Evolutionary conservation across 2,113 vertebrate genomes (phyloP).

Genomic region (Scopus umbretta): DNA sequence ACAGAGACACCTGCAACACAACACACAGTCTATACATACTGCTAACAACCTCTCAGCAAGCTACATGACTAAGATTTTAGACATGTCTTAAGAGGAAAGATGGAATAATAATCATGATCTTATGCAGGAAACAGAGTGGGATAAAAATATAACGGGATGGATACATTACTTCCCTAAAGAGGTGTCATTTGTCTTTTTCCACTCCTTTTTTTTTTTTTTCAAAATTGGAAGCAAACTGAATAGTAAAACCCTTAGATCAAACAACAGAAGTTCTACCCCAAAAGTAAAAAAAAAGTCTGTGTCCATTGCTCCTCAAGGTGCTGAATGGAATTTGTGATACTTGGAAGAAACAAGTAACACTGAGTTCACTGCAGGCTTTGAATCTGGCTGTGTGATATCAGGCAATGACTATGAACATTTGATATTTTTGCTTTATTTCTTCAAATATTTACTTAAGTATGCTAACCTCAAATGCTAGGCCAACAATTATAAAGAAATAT

Average conservation of each 20-base stretch:
- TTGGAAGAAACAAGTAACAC: not conserved
- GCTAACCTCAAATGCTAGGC: not conserved
- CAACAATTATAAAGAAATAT: not conserved
- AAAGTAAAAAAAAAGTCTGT: not conserved
- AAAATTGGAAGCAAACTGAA: not conserved
- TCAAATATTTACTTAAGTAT: not conserved
- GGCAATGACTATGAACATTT: not conserved
- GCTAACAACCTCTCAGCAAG: constrained; percentile 3
- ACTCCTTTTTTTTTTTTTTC: not conserved
- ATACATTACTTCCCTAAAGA: not conserved
- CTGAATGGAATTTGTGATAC: not conserved
- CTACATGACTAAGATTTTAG: not conserved
- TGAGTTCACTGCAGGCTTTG: not conserved
- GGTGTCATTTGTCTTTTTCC: not conserved
- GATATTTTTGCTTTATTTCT: not conserved
- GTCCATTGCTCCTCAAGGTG: not conserved
- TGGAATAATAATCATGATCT: constrained; percentile 18
- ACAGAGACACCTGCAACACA: constrained; percentile 39
- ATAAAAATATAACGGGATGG: not conserved
- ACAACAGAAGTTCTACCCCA: not conserved
- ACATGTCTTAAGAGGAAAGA: constrained; percentile 5
- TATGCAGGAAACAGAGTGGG: not conserved
- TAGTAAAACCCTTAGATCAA: not conserved
- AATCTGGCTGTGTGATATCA: not conserved
- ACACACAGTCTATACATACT: not conserved